Evolutionary conservation across 2,113 vertebrate genomes (phyloP).

Genomic region (Pimephales promelas): DNA sequence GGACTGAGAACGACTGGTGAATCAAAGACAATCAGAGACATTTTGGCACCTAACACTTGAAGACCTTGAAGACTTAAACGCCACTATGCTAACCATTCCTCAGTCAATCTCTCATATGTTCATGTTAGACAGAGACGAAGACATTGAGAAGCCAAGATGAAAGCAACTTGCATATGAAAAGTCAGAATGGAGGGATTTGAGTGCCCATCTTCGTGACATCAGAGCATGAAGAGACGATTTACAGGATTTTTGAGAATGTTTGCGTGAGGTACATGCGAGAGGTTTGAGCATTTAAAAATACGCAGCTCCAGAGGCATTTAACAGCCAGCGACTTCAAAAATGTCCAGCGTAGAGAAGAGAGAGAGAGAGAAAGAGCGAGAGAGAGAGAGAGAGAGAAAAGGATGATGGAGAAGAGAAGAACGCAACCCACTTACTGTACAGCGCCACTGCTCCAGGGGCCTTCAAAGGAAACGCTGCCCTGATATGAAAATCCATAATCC

Average conservation of each 20-base stretch:
- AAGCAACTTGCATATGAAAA: neutral
- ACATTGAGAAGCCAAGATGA: neutral
- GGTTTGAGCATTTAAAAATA: neutral
- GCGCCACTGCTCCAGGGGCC: constrained; percentile 24
- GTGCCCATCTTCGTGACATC: neutral
- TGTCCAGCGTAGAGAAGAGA: constrained; percentile 9
- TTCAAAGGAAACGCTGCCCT: constrained; percentile 42
- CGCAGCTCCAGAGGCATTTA: neutral
- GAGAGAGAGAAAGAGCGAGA: constrained; percentile 43
- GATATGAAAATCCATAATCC: constrained; percentile 53
- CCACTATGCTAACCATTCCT: neutral
- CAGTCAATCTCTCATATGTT: neutral
- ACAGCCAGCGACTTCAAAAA: neutral
- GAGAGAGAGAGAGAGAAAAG: constrained; percentile 41
- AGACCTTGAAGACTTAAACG: neutral
- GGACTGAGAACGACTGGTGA: neutral
- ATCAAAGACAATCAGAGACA: neutral
- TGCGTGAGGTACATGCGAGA: neutral
- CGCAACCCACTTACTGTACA: constrained; percentile 28
- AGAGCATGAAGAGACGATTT: neutral
- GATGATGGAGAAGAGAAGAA: constrained; percentile 35
- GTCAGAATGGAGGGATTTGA: constrained; percentile 33
- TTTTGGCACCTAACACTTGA: neutral
- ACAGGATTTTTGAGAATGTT: neutral
- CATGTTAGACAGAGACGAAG: neutral